A percentile compares a stretch with the other conserved stretches of the same genome.
Conservation (phyloP, 2,797 vertebrate genomes). For the Merluccius polli region DNA sequence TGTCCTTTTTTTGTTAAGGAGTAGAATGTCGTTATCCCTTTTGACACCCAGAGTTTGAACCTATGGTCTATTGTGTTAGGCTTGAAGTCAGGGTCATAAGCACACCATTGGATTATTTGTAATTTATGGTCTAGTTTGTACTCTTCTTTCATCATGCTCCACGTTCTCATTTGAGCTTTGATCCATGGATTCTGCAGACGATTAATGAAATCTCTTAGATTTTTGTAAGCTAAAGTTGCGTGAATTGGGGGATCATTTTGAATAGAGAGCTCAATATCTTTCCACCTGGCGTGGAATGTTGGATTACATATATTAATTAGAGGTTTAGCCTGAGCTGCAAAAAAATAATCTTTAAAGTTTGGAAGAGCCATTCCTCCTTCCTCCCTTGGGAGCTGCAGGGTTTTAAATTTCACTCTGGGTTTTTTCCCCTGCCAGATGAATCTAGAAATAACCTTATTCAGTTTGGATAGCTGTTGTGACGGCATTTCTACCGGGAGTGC, state of each 20-base stretch:
- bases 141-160: background rate
- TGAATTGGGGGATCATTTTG: background rate
- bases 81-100: slow-evolving; percentile 6
- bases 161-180: background rate
- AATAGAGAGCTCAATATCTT: background rate
- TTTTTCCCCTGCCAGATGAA: too few relatives aligned
- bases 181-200: background rate
- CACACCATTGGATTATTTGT: slow-evolving; percentile 5
- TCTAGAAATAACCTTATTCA: too few relatives aligned
- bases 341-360: too few relatives aligned
- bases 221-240: too few relatives aligned
- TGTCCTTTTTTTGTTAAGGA: slow-evolving; percentile 7
- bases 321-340: background rate
- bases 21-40: background rate
- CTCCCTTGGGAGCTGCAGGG: too few relatives aligned
- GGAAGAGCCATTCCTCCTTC: too few relatives aligned
- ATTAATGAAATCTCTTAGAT: background rate
- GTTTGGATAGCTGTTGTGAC: too few relatives aligned
- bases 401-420: background rate
- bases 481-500: too few relatives aligned
- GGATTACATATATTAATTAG: background rate
- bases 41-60: background rate
- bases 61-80: background rate
- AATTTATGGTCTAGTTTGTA: background rate
- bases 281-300: background rate